phyloP scores from a whole-genome alignment of 1,140 invertebrate species.

The Temnothorax longispinosus region DNA sequence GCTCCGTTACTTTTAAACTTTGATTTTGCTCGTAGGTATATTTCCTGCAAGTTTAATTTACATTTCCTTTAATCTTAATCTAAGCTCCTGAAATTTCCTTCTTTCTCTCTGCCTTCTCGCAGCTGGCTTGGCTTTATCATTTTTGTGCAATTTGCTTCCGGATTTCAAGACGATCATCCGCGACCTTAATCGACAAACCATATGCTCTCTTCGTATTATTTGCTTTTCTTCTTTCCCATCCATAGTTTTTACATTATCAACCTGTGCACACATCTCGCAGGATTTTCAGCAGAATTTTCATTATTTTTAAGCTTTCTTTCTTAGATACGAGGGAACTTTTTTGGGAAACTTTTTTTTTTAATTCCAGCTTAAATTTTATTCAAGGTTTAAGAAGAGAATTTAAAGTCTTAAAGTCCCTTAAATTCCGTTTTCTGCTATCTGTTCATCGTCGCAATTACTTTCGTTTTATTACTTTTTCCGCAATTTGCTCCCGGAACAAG shows the following conservation, averaged over 20 bases:
- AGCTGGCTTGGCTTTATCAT: background rate
- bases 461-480: constrained; percentile 25
- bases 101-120: background rate
- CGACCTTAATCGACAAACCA: constrained; percentile 15
- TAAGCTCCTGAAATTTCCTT: background rate
- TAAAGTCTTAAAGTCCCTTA: background rate
- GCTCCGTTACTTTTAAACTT: background rate
- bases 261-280: background rate
- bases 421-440: background rate
- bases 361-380: background rate
- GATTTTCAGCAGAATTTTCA: background rate
- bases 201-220: constrained; percentile 14
- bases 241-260: constrained; percentile 24
- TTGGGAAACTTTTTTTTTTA: background rate
- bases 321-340: background rate
- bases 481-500: constrained; percentile 2
- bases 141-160: constrained; percentile 24
- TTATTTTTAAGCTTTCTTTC: background rate
- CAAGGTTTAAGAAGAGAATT: background rate
- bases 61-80: background rate
- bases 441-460: background rate
- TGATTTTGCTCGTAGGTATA: background rate
- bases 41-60: background rate
- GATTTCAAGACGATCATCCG: constrained; percentile 11
- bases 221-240: background rate